phyloP scores from a whole-genome alignment of 2,888 invertebrate species.

The Aphodius granarius region DNA sequence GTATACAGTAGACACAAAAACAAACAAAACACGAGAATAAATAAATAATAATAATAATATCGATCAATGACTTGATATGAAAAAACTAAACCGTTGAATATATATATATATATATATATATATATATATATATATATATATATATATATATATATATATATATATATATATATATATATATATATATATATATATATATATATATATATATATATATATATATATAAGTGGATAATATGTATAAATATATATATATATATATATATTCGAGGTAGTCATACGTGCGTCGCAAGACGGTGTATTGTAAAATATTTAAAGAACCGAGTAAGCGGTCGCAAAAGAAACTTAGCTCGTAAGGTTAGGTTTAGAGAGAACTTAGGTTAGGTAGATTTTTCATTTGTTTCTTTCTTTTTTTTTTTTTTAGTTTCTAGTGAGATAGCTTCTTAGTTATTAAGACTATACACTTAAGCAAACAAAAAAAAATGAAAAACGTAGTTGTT shows the following conservation, averaged over 20 bases:
- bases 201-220: slow-evolving; percentile 41
- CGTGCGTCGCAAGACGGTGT: neutral
- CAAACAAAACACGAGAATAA: neutral
- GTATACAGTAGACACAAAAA: slow-evolving; percentile 5
- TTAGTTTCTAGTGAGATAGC: neutral
- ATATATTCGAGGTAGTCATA: no score
- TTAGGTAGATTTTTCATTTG: neutral
- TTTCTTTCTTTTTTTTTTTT: neutral
- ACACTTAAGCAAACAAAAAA: neutral
- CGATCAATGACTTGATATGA: slow-evolving; percentile 37
- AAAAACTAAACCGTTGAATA: slow-evolving; percentile 39
- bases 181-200: slow-evolving; percentile 40
- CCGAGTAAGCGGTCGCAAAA: neutral
- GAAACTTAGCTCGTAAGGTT: neutral
- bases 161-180: slow-evolving; percentile 4
- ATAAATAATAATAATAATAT: slow-evolving; percentile 18
- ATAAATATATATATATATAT: slow-evolving; percentile 5
- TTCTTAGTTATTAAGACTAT: neutral
- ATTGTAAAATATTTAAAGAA: neutral
- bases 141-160: slow-evolving; percentile 32
- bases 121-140: slow-evolving; percentile 45
- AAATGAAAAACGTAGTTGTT: slow-evolving; percentile 2
- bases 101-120: slow-evolving; percentile 10
- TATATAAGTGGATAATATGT: slow-evolving; percentile 35
- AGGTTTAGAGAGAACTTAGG: neutral